Evolutionary conservation across 2,113 vertebrate genomes (phyloP).

Genomic region (Candoia aspera): DNA sequence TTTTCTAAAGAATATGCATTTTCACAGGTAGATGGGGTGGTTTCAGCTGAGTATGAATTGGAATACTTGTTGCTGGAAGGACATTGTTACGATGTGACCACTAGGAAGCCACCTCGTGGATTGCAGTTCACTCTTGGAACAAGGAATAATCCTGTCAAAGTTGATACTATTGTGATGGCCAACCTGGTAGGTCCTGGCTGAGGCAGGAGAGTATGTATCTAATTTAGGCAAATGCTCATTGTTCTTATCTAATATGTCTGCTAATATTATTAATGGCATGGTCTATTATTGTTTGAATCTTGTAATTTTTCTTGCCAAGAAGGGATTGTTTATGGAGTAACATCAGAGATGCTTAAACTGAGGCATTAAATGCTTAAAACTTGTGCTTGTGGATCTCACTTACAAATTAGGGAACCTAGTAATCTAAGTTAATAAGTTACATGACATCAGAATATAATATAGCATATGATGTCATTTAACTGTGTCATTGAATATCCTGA

Average conservation of each 20-base stretch:
- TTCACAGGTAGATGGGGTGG: constrained; percentile 78
- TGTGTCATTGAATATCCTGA: not conserved
- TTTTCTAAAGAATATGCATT: constrained; percentile 11
- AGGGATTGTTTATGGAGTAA: not conserved
- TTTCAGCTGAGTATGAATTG: constrained; percentile 89
- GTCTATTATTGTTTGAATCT: constrained; percentile 15
- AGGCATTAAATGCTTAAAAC: not conserved
- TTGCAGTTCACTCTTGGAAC: constrained; percentile 94
- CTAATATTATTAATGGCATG: constrained; percentile 12
- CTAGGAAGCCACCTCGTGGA: constrained; percentile 87
- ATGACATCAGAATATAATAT: not conserved
- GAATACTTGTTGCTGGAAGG: constrained; percentile 94
- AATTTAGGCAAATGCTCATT: not conserved
- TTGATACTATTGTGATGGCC: constrained; percentile 97
- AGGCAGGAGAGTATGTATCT: not conserved
- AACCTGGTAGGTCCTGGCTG: constrained; percentile 83
- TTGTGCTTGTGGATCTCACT: not conserved
- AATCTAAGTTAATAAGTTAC: not conserved
- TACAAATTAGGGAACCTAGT: not conserved
- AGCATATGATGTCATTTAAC: not conserved
- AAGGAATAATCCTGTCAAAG: constrained; percentile 79
- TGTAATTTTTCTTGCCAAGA: constrained; percentile 18
- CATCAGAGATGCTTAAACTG: not conserved
- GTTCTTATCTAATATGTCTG: not conserved
- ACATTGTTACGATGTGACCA: constrained; percentile 89